A percentile compares a stretch with the other conserved stretches of the same genome.
Evolutionary conservation across 2,113 vertebrate genomes (phyloP).

Genomic region (Apteryx owenii): DNA sequence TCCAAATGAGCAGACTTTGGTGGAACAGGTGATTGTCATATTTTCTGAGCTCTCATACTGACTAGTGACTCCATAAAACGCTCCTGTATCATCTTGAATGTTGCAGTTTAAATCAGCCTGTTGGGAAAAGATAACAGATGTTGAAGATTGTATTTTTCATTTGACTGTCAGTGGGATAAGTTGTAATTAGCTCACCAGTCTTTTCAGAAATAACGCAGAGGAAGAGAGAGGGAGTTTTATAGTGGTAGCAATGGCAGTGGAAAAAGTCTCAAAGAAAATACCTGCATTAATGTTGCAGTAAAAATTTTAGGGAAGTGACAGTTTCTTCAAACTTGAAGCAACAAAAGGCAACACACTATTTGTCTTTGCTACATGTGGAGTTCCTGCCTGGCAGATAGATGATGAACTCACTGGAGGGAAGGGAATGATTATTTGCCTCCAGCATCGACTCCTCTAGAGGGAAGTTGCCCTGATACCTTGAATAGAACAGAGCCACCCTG

Average conservation of each 20-base stretch:
- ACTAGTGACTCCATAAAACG: constrained; percentile 96
- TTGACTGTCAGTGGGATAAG: neutral
- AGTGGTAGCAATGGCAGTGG: neutral
- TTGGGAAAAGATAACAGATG: constrained; percentile 9
- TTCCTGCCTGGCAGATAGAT: neutral
- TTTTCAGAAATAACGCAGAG: neutral
- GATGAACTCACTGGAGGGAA: neutral
- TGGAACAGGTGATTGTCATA: constrained; percentile 99
- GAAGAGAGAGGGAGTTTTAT: neutral
- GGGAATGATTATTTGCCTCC: neutral
- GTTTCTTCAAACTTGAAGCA: neutral
- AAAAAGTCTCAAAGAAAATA: neutral
- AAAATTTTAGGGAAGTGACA: neutral
- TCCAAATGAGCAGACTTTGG: constrained; percentile 99
- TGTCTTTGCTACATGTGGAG: neutral
- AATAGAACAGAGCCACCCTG: fast-evolving
- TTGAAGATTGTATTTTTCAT: neutral
- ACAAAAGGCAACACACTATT: neutral
- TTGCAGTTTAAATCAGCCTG: constrained; percentile 99
- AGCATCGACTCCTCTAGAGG: neutral
- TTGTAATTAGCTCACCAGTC: neutral
- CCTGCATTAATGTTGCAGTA: neutral
- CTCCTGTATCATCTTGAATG: constrained; percentile 94
- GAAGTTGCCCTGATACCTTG: fast-evolving
- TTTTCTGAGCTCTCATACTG: constrained; percentile 99